Percentiles rank a stretch among this genome's conserved stretches.
Conservation (phyloP, 2,797 vertebrate species). For the Trachops cirrhosus region DNA sequence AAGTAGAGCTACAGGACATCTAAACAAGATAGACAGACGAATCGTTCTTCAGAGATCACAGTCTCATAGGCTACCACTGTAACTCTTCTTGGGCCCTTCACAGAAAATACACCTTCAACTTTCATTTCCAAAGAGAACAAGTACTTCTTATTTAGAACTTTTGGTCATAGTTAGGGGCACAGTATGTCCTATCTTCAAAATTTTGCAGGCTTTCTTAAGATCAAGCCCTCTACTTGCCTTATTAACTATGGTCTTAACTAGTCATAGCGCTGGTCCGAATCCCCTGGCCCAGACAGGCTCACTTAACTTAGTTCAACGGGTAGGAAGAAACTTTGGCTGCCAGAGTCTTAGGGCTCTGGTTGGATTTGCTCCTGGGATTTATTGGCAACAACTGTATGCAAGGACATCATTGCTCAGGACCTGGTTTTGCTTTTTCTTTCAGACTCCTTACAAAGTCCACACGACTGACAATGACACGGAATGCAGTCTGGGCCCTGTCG, state of each 20-base stretch:
- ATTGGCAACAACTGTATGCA: neutral
- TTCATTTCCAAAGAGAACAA: conserved; percentile 11
- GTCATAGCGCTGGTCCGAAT: neutral
- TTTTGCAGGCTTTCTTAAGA: neutral
- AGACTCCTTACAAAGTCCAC: conserved; percentile 98
- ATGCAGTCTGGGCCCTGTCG: conserved; percentile 98
- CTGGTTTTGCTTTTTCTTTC: conserved; percentile 48
- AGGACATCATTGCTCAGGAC: neutral
- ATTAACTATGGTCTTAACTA: neutral
- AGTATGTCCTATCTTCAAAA: neutral
- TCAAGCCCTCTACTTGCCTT: neutral
- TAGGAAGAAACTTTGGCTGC: neutral
- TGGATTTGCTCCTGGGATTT: neutral
- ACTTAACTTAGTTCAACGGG: neutral
- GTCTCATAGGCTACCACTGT: neutral
- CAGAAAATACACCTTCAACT: neutral
- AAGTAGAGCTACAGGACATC: neutral
- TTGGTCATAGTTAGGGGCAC: neutral
- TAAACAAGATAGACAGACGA: neutral
- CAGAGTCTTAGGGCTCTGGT: neutral
- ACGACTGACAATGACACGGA: conserved; percentile 97
- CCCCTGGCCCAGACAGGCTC: neutral
- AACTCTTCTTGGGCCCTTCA: neutral
- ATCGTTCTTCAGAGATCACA: neutral
- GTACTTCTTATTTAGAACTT: neutral